phyloP scores from a whole-genome alignment of 2,888 invertebrate species.

The Chironomus tentans region DNA sequence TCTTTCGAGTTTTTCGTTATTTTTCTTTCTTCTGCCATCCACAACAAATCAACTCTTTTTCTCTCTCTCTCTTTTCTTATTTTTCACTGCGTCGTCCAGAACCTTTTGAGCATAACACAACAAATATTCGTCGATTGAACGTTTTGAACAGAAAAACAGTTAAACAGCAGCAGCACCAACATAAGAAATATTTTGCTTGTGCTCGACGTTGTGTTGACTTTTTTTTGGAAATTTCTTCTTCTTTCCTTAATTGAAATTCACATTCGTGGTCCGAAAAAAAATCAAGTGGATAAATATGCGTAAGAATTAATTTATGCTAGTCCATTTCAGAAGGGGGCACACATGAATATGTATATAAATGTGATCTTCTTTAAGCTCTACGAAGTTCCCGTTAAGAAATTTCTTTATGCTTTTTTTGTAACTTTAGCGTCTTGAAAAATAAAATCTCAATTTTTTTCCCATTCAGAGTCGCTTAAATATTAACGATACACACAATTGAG shows the following conservation, averaged over 20 bases:
- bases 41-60: neutral
- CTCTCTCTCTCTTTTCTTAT: neutral
- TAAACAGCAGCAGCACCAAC: neutral
- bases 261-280: neutral
- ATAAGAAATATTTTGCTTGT: neutral
- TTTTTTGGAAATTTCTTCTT: neutral
- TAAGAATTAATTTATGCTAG: constrained; percentile 17
- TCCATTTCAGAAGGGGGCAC: neutral
- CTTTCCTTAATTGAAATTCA: constrained; percentile 8
- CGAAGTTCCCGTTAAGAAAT: constrained; percentile 10
- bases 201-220: neutral
- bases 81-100: neutral
- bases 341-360: neutral
- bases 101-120: neutral
- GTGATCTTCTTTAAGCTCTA: neutral
- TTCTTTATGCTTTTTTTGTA: neutral
- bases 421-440: neutral
- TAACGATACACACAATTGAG: neutral
- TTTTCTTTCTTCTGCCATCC: neutral
- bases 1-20: constrained; percentile 9
- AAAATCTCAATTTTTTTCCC: neutral
- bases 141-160: neutral
- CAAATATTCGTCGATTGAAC: neutral
- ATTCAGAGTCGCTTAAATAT: neutral
- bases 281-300: neutral